phyloP scores from a whole-genome alignment of 1,140 invertebrate genomes.

The Nebria ingens region DNA sequence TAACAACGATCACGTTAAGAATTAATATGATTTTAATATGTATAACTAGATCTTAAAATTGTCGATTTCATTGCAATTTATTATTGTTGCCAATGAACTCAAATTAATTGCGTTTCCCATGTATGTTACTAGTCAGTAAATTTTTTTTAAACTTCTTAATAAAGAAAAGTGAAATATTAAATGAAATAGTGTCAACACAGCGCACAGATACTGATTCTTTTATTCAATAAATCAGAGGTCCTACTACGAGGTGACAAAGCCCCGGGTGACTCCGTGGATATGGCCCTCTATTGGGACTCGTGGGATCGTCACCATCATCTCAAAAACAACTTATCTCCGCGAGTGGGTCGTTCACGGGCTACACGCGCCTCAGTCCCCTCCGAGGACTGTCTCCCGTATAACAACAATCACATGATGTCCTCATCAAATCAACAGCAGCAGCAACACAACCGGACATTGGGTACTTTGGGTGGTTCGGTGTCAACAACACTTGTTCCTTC shows the following conservation, averaged over 20 bases:
- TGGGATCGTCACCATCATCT: slow-evolving; percentile 58
- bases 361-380: slow-evolving; percentile 47
- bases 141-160: too few relatives aligned
- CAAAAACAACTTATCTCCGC: slow-evolving; percentile 45
- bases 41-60: too few relatives aligned
- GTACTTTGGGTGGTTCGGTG: not conserved
- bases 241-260: slow-evolving; percentile 28
- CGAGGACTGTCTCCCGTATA: slow-evolving; percentile 45
- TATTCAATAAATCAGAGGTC: not conserved
- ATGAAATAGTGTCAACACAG: too few relatives aligned
- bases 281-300: slow-evolving; percentile 83
- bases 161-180: too few relatives aligned
- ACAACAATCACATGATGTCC: slow-evolving; percentile 32
- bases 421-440: slow-evolving; percentile 4
- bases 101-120: too few relatives aligned
- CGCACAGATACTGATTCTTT: too few relatives aligned
- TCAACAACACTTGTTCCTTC: slow-evolving; percentile 27
- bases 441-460: slow-evolving; percentile 27
- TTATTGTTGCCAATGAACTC: too few relatives aligned
- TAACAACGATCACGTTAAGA: too few relatives aligned
- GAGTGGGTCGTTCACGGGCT: slow-evolving; percentile 40
- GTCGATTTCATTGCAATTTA: too few relatives aligned
- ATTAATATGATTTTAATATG: too few relatives aligned
- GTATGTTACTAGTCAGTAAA: too few relatives aligned
- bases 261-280: slow-evolving; percentile 43